Percentiles rank a stretch among this genome's conserved stretches.
phyloP scores from a whole-genome alignment of 1,140 invertebrate genomes.

The Physella acuta region DNA sequence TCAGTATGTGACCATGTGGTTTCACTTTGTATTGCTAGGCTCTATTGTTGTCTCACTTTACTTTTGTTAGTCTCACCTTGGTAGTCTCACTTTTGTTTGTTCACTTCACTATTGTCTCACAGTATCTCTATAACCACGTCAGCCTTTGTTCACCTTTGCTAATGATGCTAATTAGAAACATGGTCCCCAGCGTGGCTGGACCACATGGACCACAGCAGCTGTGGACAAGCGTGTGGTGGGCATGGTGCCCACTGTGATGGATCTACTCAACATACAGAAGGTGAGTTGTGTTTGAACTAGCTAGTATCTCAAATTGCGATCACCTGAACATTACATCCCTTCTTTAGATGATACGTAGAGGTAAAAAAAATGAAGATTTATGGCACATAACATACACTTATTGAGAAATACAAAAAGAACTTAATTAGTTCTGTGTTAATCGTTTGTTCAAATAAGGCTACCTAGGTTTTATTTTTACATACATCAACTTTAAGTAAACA shows the following conservation, averaged over 20 bases:
- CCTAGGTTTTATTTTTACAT: too few relatives aligned
- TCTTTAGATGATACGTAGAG: too few relatives aligned
- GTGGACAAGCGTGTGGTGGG: constrained; percentile 52
- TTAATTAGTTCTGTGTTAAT: too few relatives aligned
- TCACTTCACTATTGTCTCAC: background rate
- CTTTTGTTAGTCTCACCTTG: background rate
- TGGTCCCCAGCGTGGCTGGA: constrained; percentile 49
- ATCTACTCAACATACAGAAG: constrained; percentile 49
- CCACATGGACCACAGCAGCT: constrained; percentile 52
- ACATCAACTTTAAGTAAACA: too few relatives aligned
- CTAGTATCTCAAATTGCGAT: too few relatives aligned
- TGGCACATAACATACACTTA: too few relatives aligned
- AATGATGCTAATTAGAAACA: background rate
- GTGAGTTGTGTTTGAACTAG: too few relatives aligned
- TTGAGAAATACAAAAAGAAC: too few relatives aligned
- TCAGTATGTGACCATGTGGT: background rate
- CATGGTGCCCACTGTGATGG: constrained; percentile 53
- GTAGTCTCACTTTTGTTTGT: background rate
- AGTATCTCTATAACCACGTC: background rate
- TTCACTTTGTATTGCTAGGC: background rate
- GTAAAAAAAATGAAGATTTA: too few relatives aligned
- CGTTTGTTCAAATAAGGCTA: too few relatives aligned
- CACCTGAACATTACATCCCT: too few relatives aligned
- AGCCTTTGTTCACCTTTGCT: background rate
- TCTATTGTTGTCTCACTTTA: background rate